Evolutionary conservation across 2,888 invertebrate species (phyloP).

Genomic region (Polymixis lichenea): DNA sequence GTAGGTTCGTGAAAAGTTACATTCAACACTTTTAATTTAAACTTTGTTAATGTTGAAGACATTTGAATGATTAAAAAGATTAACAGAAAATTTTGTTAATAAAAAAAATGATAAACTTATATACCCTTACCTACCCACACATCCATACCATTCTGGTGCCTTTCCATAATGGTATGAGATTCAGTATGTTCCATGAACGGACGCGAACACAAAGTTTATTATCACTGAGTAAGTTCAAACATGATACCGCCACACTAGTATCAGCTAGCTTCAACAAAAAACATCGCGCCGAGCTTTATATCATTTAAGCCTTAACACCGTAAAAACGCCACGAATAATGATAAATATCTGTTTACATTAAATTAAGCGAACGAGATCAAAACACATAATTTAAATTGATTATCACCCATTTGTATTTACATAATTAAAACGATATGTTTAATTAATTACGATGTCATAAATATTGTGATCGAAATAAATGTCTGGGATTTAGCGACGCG

Average conservation of each 20-base stretch:
- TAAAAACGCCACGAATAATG: constrained; percentile 85
- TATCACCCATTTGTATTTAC: constrained; percentile 88
- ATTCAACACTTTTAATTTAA: constrained; percentile 34
- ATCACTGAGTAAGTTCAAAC: constrained; percentile 73
- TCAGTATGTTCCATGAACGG: constrained; percentile 78
- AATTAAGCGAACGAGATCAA: constrained; percentile 85
- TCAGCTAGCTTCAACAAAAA: constrained; percentile 74
- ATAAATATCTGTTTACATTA: constrained; percentile 89
- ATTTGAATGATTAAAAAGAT: constrained; percentile 19
- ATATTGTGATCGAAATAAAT: constrained; percentile 85
- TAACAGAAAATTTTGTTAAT: constrained; percentile 24
- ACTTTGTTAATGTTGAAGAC: constrained; percentile 35
- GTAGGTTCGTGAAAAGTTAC: constrained; percentile 34
- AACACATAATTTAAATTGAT: constrained; percentile 88
- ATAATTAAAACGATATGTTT: constrained; percentile 89
- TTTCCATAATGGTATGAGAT: constrained; percentile 89
- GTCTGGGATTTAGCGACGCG: constrained; percentile 80
- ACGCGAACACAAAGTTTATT: constrained; percentile 73
- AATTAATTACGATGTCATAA: constrained; percentile 88
- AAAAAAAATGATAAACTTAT: constrained; percentile 68
- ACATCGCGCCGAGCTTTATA: constrained; percentile 76
- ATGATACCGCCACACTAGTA: constrained; percentile 75
- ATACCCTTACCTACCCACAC: constrained; percentile 91
- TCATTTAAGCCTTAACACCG: constrained; percentile 74
- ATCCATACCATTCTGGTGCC: constrained; percentile 91